A percentile compares a stretch with the other conserved stretches of the same genome.
Evolutionary conservation across 2,888 invertebrate genomes (phyloP).

Genomic region (Epirrhoe alternata): DNA sequence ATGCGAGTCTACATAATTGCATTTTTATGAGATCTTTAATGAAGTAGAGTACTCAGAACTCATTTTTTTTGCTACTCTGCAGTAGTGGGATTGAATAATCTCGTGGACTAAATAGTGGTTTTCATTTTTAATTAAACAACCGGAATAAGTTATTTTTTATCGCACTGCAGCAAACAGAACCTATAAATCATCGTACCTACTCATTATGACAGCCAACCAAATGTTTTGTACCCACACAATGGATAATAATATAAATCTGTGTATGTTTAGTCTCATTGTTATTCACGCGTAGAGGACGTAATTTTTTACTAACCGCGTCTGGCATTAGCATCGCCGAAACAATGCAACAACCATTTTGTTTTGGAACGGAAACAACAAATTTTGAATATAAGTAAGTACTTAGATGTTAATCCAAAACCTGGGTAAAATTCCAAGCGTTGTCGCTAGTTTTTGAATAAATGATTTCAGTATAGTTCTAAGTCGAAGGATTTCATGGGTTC

Average conservation of each 20-base stretch:
- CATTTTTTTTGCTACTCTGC: conserved; percentile 8
- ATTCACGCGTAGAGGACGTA: conserved; percentile 60
- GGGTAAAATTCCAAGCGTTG: conserved; percentile 18
- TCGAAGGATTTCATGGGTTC: neutral
- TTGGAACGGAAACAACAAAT: conserved; percentile 60
- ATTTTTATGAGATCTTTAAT: conserved; percentile 55
- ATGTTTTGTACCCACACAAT: conserved; percentile 43
- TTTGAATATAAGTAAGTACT: conserved; percentile 49
- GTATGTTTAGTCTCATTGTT: conserved; percentile 54
- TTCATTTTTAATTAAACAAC: neutral
- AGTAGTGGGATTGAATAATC: neutral
- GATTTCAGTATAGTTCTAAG: conserved; percentile 8
- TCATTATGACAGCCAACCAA: conserved; percentile 35
- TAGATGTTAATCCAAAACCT: conserved; percentile 40
- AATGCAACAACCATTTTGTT: conserved; percentile 56
- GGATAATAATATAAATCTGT: conserved; percentile 44
- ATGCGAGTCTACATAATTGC: conserved; percentile 69
- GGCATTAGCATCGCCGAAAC: conserved; percentile 53
- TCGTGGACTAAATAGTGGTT: neutral
- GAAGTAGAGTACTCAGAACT: conserved; percentile 29
- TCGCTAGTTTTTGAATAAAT: neutral
- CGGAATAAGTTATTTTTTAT: neutral
- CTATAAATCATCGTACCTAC: conserved; percentile 33
- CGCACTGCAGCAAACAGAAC: conserved; percentile 4
- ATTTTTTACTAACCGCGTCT: conserved; percentile 58